Conservation (phyloP, 2,113 vertebrate genomes). For the Turdus rufiventris region DNA sequence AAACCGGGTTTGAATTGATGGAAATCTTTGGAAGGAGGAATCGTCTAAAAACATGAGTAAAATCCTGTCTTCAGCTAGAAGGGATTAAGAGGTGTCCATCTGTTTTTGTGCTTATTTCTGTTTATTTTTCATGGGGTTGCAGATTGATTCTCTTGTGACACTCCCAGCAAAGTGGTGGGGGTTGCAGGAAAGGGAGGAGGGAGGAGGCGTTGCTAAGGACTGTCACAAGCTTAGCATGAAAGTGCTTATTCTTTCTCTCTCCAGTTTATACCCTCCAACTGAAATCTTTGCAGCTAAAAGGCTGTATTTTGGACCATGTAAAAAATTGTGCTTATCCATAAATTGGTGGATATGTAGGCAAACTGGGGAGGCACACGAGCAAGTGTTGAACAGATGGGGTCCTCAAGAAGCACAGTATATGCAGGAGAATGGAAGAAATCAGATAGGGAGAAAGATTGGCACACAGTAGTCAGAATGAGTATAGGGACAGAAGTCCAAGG, state of each 20-base stretch:
- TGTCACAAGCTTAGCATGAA: not conserved
- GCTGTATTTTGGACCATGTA: not conserved
- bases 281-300: not conserved
- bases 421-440: not conserved
- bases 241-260: not conserved
- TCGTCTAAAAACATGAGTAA: conserved; percentile 27
- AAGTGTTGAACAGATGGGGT: not conserved
- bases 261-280: not conserved
- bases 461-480: not conserved
- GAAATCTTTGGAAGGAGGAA: not conserved
- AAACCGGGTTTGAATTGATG: not conserved
- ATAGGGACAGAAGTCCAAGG: not conserved
- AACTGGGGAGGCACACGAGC: not conserved
- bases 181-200: not conserved
- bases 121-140: conserved; percentile 19
- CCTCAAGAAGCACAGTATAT: not conserved
- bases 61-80: conserved; percentile 1
- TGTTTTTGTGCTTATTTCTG: conserved; percentile 61
- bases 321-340: not conserved
- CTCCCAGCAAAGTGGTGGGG: not conserved
- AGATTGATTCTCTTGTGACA: not conserved
- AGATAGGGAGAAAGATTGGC: not conserved
- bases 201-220: not conserved
- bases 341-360: not conserved
- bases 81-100: conserved; percentile 58